Evolutionary conservation across 2,888 invertebrate species (phyloP), one percentile per base, ranked within the genome.

Genomic region (Drosophila villosipedis): DNA sequence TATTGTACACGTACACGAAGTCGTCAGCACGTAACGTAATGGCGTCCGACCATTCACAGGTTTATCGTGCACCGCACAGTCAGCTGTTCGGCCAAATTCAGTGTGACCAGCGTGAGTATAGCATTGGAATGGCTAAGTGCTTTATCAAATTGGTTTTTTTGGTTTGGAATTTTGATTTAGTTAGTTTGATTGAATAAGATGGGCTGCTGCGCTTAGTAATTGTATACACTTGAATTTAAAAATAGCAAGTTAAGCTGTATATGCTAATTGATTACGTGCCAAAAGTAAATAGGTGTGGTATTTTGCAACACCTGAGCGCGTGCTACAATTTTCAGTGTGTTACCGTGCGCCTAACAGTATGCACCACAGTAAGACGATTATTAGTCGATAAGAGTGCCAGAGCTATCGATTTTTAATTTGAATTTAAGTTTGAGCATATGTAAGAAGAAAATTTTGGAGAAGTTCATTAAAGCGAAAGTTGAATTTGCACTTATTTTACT

Each of bases 21-120:
- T 81, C 82, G 78, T 81, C 78, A 81, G 78, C 81, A 80, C 81
- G 81, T 78, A 78, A 78, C 78, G 78, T 78, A 78, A 78, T 78
- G 78, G 78, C 78, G 78, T 80, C 81, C 49, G 50, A 59, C 58
- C 77, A 78, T 71, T 81, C 78, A 68, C 78, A 81, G 41, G 81
- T 68, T 41, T 6, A 30, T 50, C 25, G 9, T 25, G 16, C 47
- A 25, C 22, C 4, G 52, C 31, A 7, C 22, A 58, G 33, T 62
- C 78, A 78, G 78, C 78, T 78, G 78, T 71, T 58, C 19, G 16
- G 47, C 25, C 22, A 0, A 31, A 58, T 43, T 22, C 9, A 68
- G 49, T 80, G 72, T 78, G 81, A 71, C 78, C 78, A 41, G 16
- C 16, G 9, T 25, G 9, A 16, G 22, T 47, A 7, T 47, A 37